Conservation (phyloP, 1,140 invertebrate genomes). For the Archivesica marissinica region DNA sequence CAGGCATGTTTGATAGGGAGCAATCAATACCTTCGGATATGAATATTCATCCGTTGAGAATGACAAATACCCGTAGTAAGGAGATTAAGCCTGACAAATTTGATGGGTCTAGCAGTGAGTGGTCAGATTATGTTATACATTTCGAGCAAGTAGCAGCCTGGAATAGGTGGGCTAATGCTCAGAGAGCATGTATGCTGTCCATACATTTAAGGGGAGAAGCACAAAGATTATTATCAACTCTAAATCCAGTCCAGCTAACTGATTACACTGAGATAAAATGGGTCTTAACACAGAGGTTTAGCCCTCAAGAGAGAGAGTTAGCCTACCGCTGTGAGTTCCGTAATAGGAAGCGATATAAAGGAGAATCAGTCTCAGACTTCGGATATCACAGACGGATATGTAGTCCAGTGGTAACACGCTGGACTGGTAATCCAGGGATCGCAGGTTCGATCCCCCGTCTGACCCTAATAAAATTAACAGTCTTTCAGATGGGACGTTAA, state of each 20-base stretch:
- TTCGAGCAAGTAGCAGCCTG: slow-evolving; percentile 56
- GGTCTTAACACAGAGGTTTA: slow-evolving; percentile 36
- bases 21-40: too few relatives aligned
- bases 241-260: neutral
- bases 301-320: slow-evolving; percentile 27
- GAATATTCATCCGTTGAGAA: too few relatives aligned
- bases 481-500: too few relatives aligned
- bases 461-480: too few relatives aligned
- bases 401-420: too few relatives aligned
- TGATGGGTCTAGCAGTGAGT: too few relatives aligned
- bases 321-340: slow-evolving; percentile 48
- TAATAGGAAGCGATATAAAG: neutral
- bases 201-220: slow-evolving; percentile 50
- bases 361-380: slow-evolving; percentile 46
- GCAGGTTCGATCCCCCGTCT: too few relatives aligned
- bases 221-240: slow-evolving; percentile 37
- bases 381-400: too few relatives aligned
- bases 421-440: too few relatives aligned
- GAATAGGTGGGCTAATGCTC: slow-evolving; percentile 47
- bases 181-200: slow-evolving; percentile 48
- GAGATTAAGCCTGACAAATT: too few relatives aligned
- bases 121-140: slow-evolving; percentile 61
- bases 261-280: slow-evolving; percentile 19
- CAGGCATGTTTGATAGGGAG: too few relatives aligned
- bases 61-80: too few relatives aligned